These are phyloP conservation scores for Limnothrissa miodon DNA, from an alignment of 2,113 vertebrate species.

Conservation along the genomic window DNA sequence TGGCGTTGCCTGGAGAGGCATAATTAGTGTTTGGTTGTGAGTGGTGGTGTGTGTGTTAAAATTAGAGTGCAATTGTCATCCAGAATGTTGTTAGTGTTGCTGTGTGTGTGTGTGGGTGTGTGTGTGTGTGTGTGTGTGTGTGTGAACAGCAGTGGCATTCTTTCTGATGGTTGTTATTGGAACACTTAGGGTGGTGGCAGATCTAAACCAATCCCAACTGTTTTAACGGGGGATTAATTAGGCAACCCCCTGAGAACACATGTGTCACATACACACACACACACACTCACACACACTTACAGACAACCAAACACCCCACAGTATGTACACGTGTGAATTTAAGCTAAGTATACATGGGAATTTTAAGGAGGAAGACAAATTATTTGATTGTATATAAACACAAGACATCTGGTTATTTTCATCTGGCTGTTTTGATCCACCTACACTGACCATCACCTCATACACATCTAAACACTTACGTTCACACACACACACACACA, in stretches of 20 bases:
- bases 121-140: slow-evolving; percentile 13
- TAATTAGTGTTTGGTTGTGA: neutral
- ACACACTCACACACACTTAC: neutral
- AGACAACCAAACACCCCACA: neutral
- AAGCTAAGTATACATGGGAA: neutral
- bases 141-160: neutral
- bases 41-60: neutral
- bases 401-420: slow-evolving; percentile 36
- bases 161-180: slow-evolving; percentile 2
- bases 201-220: slow-evolving; percentile 15
- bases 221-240: slow-evolving; percentile 25
- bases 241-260: neutral
- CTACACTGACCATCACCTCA: neutral
- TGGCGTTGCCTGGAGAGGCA: neutral
- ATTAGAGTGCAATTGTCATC: too few relatives aligned
- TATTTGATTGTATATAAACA: slow-evolving; percentile 12
- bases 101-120: neutral
- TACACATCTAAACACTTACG: neutral
- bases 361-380: neutral
- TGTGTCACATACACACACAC: neutral
- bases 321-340: neutral
- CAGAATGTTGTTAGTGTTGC: too few relatives aligned
- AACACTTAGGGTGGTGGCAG: neutral
- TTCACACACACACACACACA: neutral
- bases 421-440: slow-evolving; percentile 26